Base-by-base conservation (phyloP, 2,888 invertebrate genomes). In the Nezara viridula region DNA sequence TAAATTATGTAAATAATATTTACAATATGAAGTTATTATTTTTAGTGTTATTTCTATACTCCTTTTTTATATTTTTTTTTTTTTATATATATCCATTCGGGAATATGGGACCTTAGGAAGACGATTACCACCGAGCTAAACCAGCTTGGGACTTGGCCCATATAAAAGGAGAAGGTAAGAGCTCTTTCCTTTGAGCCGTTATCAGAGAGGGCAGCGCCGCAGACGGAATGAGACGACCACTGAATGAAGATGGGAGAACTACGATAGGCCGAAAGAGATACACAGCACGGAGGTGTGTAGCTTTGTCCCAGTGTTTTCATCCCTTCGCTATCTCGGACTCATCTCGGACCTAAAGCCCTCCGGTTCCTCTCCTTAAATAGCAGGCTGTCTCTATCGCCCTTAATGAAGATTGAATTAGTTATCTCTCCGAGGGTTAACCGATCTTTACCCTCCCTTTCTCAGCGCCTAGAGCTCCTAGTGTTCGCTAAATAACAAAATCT, bases 391-490 rank as follows among this genome's bases (percentile, higher is more conserved):
- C 37, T 37, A 73, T 73, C 66, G 66, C 37, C 37, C 66, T 73
- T 73, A 73, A 73, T 73, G 66, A 73, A 73, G 66, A 73, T 73
- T 73, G 66, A 73, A 73, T 73, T 73, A 73, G 66, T 73, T 73
- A 73, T 73, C 66, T 73, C 37, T 37, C 2, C 4, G 19, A 16
- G 66, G 66, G 66, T 73, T 73, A 32, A 37, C 32, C 66, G 19
- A 73, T 73, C 32, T 73, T 19, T 37, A 5, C 32, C 16, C 66
- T 32, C 37, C 27, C 60, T 60, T 60, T 73, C 66, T 37, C 37
- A 32, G 7, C 7, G 32, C 21, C 66, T 73, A 32, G 16, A 37
- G 2, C 19, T 32, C 21, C 2, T 2, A 73, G 14, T 27, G 2
- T 60, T 3, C 5, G 32, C 66, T 37, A 73, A 73, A 73, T 37